phyloP scores from a whole-genome alignment of 1,140 invertebrate species.

The Solen grandis region DNA sequence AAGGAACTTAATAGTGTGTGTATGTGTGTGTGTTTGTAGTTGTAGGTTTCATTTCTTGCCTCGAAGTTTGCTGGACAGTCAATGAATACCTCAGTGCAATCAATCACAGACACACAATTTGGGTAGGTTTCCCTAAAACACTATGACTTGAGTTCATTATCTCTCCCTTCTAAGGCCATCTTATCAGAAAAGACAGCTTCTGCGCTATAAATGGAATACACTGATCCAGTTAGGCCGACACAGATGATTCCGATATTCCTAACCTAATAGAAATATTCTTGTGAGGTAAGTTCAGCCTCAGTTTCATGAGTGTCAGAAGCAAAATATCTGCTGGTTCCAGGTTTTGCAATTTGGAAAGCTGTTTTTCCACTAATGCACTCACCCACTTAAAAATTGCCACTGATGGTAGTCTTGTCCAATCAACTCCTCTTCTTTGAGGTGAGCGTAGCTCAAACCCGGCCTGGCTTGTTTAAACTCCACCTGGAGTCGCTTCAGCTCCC shows the following conservation, averaged over 20 bases:
- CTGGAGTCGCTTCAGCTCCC: neutral
- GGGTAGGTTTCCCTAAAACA: no score
- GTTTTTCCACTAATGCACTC: neutral
- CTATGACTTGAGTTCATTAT: no score
- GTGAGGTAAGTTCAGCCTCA: neutral
- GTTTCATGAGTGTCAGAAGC: slow-evolving; percentile 1
- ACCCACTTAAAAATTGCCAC: neutral
- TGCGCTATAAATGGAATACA: no score
- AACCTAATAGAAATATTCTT: neutral
- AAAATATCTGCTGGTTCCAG: neutral
- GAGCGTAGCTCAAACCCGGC: neutral
- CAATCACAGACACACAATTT: no score
- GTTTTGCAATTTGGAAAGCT: neutral
- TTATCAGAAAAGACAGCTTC: no score
- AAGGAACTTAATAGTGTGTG: neutral
- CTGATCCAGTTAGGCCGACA: neutral
- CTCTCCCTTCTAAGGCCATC: no score
- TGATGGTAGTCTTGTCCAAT: neutral
- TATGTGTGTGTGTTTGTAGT: neutral
- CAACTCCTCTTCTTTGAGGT: neutral
- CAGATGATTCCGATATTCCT: neutral
- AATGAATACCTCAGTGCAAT: no score
- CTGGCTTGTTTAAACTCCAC: neutral
- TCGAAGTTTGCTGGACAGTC: no score
- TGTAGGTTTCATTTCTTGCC: no score